Base-by-base conservation (phyloP, 2,797 vertebrate genomes). In the Falco berigora region DNA sequence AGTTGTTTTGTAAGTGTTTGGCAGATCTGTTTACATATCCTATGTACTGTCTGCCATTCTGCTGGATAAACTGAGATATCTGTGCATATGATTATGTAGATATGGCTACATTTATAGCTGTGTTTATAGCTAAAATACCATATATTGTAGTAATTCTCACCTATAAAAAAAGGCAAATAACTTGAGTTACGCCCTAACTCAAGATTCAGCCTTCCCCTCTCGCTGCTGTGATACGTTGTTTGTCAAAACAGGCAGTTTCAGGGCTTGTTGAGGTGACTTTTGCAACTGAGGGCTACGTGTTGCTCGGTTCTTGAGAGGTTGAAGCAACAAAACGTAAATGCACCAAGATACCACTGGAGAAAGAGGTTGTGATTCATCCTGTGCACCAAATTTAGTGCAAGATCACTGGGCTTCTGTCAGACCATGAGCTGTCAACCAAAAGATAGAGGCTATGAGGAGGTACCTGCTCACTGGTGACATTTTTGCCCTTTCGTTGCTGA, bases 51-150 rank as follows among this genome's bases (percentile, higher is more conserved):
- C 88, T 94, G 46, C 72, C 56, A 32, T 53, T 94, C 78, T 12
- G 25, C 72, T 91, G 86, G 53, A 84, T 73, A 94, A 92, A 87
- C 66, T 92, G 59, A 95, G 82, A 46, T 90, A 44, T 74, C 67
- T 87, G 23, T 96, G 93, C 90, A 94, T 97, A 74, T 92, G 61
- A 93, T 95, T 96, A 92, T 92, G 88, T 86, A 89, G 90, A 85
- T 89, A 91, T 20, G 38, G 38, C 63, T 85, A 22, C 84, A 56
- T 46, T 91, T 84, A 52, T 64, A 66, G 76, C 61, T 86, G 34
- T 85, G 67, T 92, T 95, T 91, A 66, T 81, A 77, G 81, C 53
- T 80, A 58, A 86, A 86, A 89, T 71, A 38, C 62, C 78, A 55
- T 40, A 34, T 68, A 36, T 61, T 76, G 64, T 88, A 77, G 71